Evolutionary conservation across 2,888 invertebrate species (phyloP), one percentile per base, ranked within the genome.

Genomic region (Osmoderma eremita): DNA sequence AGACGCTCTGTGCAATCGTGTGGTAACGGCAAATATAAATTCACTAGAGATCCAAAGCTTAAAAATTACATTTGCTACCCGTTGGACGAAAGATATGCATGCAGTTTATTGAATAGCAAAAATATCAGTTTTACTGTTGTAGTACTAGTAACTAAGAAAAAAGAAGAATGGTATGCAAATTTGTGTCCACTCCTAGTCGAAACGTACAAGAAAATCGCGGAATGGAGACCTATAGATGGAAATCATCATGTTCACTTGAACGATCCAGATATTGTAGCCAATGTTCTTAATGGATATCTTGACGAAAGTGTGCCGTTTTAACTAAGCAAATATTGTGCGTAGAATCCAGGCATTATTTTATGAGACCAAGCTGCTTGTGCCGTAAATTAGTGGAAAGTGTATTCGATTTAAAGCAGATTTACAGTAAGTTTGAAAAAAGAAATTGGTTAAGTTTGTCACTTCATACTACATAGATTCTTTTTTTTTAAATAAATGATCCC

Each of bases 21-120:
- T 36, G 74, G 70, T 6, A 56, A 69, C 17, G 72, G 78, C 30
- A 65, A 71, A 41, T 81, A 79, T 58, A 76, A 74, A 64, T 81
- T 79, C 38, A 81, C 78, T 54, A 78, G 82, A 49, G 83, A 83
- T 70, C 72, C 72, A 22, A 75, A 81, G 67, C 63, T 80, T 12
- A 68, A 61, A 22, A 45, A 61, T 65, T 65, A 65, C 39, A 41
- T 68, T 24, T 50, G 68, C 20, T 62, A 65, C 53, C 68, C 68
- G 12, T 12, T 62, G 10, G 65, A 68, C 41, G 68, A 68, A 20
- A 51, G 50, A 22, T 68, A 68, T 45, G 62, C 68, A 1, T 38
- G 53, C 13, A 65, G 61, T 17, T 22, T 68, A 36, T 3, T 68
- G 8, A 45, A 15, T 20, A 58, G 64, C 20, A 53, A 61, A n/a